Evolutionary conservation across 2,113 vertebrate species (phyloP).

Genomic region (Vireo altiloquus): DNA sequence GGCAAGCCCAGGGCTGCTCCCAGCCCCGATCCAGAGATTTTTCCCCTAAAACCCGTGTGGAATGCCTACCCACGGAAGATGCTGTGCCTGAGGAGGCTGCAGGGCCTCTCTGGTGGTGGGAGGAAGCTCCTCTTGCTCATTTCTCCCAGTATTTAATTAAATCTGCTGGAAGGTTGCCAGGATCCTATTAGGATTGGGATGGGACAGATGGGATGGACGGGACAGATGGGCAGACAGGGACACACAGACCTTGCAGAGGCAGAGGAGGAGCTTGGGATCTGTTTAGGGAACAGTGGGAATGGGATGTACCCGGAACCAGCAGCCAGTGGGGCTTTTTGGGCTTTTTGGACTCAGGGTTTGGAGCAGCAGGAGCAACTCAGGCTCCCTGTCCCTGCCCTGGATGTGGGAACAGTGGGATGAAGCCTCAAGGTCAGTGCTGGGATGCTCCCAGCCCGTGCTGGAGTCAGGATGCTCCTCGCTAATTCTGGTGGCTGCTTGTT

Average conservation of each 20-base stretch:
- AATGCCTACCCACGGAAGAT: fast-evolving
- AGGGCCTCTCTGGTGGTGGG: not conserved
- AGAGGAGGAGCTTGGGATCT: too few species aligned
- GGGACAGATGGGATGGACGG: not conserved
- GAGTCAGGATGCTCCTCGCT: not conserved
- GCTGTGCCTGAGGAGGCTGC: not conserved
- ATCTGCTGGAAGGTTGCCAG: not conserved
- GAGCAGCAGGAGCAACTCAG: not conserved
- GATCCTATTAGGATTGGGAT: not conserved
- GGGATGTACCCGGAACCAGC: not conserved
- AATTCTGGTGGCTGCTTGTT: not conserved
- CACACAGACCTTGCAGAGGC: not conserved
- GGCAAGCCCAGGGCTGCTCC: not conserved
- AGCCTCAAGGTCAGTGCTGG: not conserved
- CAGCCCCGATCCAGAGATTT: fast-evolving
- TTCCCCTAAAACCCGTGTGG: fast-evolving
- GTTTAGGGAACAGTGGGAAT: not conserved
- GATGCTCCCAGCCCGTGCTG: not conserved
- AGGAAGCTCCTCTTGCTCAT: not conserved
- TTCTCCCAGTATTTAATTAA: not conserved
- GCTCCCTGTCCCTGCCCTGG: not conserved
- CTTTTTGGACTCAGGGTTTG: not conserved
- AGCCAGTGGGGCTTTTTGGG: not conserved
- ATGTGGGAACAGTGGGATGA: not conserved
- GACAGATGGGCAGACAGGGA: not conserved